Evolutionary conservation across 2,888 invertebrate species (phyloP), one percentile per base, ranked within the genome.

Genomic region (Hirtodrosophila trivittata): DNA sequence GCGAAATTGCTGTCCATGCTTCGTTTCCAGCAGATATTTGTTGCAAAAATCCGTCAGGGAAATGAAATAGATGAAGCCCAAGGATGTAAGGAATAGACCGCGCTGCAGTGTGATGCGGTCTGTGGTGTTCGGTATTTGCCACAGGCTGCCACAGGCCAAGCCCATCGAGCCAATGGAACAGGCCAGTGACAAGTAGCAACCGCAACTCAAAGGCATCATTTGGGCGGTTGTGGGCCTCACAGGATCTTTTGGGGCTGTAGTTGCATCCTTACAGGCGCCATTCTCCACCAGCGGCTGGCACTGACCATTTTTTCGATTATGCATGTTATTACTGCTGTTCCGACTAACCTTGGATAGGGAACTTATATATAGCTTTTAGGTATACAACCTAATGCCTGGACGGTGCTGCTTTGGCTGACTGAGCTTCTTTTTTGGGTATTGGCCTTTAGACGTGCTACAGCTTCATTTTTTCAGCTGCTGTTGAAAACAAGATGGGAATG

Each of bases 21-120:
- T 90, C 8, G 95, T 94, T 84, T 92, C 92, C 78, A 94, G 89
- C 25, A 93, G 92, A 42, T 93, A 89, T 77, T 93, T 92, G 88
- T 94, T 94, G 58, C 93, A 91, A 77, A 94, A 92, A 87, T 94
- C 93, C 88, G 94, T 95, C 65, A 94, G 87, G 13, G 93, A 93
- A 63, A 93, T 92, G 89, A 95, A 95, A 89, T 94, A 95, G 47
- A 94, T 92, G 78, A 94, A 91, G 14, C 95, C 95, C 59, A 94
- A 89, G 1, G 92, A 89, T 3, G 94, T 94, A 4, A 95, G 91
- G 72, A 92, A 92, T 2, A 92, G 84, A 13, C 94, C 95, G 14
- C 93, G 92, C 52, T 91, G 92, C 45, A 92, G 83, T 5, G 94
- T 92, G 56, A 95, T 93, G 70, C 93, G 93, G 89, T 92, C 92